Percentiles rank a stretch among this genome's conserved stretches.
Evolutionary conservation across 1,140 invertebrate genomes (phyloP).

Genomic region (Psilanteris sp.): DNA sequence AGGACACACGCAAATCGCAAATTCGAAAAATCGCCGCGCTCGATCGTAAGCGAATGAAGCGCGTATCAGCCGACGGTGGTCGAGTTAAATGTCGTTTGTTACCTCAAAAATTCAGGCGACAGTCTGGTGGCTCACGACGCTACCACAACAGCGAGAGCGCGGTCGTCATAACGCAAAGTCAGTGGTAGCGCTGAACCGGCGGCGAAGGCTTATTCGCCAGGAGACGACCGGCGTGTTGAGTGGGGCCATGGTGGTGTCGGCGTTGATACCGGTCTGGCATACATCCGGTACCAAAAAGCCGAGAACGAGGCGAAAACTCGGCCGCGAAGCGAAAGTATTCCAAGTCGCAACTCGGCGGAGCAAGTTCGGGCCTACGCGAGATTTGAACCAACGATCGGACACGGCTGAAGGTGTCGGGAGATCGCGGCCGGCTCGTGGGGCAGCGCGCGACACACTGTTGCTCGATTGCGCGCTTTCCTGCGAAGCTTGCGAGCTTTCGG

Average conservation of each 20-base stretch:
- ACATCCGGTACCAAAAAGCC: background rate
- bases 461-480: conserved; percentile 55
- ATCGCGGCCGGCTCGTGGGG: conserved; percentile 24
- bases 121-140: conserved; percentile 67
- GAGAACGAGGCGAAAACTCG: too few relatives aligned
- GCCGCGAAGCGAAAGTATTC: too few relatives aligned
- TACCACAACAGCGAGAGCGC: conserved; percentile 13
- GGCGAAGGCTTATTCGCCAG: too few relatives aligned
- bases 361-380: too few relatives aligned
- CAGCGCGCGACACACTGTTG: conserved; percentile 77
- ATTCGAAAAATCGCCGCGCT: too few relatives aligned
- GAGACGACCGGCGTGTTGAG: too few relatives aligned
- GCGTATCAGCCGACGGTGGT: too few relatives aligned
- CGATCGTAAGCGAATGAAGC: too few relatives aligned
- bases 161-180: conserved; percentile 23
- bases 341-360: too few relatives aligned
- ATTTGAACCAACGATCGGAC: too few relatives aligned
- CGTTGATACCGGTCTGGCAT: background rate
- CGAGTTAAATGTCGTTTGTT: background rate
- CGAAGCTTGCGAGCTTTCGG: conserved; percentile 45
- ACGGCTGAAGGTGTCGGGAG: background rate
- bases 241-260: too few relatives aligned
- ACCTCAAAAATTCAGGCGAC: conserved; percentile 72
- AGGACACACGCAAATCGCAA: too few relatives aligned
- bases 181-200: conserved; percentile 12